Evolutionary conservation across 1,140 invertebrate genomes (phyloP), one percentile per base, ranked within the genome.

Genomic region (Dinoponera quadriceps): DNA sequence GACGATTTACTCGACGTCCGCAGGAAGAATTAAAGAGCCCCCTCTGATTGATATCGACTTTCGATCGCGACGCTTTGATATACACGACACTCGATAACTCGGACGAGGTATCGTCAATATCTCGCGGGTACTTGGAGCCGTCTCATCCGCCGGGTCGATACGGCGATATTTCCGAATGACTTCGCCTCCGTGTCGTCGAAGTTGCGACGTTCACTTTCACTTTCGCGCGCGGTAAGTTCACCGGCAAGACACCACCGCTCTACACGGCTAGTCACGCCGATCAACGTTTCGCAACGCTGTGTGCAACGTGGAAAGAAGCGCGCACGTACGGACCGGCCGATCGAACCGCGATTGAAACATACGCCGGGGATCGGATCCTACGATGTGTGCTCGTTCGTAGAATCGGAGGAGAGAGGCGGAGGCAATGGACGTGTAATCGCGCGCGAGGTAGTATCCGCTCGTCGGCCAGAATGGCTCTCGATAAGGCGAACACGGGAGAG

Each of bases 401-500:
- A 73, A 85, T 85, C 49, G 81, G 48, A 75, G 49, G 69, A 38
- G 55, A 57, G 73, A 72, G 85, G 85, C 73, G 48, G 51, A 82
- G 29, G 38, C 55, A 16, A 38, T 13, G 11, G 44, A 25, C 38
- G 49, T 62, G 87, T 73, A 85, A 88, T 87, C 72, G 85, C 27
- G 62, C 71, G 55, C 69, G 29, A 62, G 38, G 57, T 48, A 48
- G 74, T 29, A 71, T 72, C 54, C 44, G 48, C 20, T 72, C 59
- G 38, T 71, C 77, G 55, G 38, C 44, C 49, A 59, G 68, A 87
- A 88, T 87, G 63, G 85, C 57, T 84, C 54, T 71, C 85, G 74
- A 88, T 88, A 88, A 88, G 85, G 80, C 18, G 60, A 87, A 87
- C 44, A 27, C 49, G n/a, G n/a, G 54, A 60, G 66, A 55, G 57